A percentile compares a stretch with the other conserved stretches of the same genome.
These are phyloP conservation scores for Phalangium opilio DNA, from an alignment of 2,888 invertebrate species.

Conservation along the genomic window DNA sequence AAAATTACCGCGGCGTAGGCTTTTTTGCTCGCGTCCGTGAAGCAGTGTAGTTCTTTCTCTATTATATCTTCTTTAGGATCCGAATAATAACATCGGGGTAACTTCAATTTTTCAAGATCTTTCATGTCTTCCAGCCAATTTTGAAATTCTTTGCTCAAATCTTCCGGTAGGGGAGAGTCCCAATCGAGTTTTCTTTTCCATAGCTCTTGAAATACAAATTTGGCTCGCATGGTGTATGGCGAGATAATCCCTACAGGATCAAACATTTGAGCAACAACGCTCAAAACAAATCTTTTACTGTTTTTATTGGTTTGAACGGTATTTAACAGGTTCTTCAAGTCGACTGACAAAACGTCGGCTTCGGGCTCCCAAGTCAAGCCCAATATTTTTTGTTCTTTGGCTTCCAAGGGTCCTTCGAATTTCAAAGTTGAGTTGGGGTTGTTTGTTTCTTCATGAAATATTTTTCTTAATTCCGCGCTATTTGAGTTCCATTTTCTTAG, in stretches of 20 bases:
- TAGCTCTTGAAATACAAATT: neutral
- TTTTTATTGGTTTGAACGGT: too few species aligned
- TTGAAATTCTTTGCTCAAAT: too few species aligned
- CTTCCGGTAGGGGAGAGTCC: neutral
- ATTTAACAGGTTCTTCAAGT: too few species aligned
- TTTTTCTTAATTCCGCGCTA: neutral
- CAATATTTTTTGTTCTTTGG: neutral
- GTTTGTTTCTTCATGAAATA: neutral
- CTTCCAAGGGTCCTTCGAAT: neutral
- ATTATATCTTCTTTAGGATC: too few species aligned
- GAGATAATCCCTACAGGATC: neutral
- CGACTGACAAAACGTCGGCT: too few species aligned
- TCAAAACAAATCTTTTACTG: neutral
- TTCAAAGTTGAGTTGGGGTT: neutral
- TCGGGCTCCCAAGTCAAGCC: too few species aligned
- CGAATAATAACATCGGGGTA: too few species aligned
- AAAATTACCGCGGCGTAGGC: too few species aligned
- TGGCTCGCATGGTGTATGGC: neutral
- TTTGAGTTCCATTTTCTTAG: constrained; percentile 1
- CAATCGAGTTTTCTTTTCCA: neutral
- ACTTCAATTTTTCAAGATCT: too few species aligned
- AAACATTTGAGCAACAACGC: neutral
- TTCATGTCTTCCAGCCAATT: too few species aligned
- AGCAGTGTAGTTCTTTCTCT: too few species aligned
- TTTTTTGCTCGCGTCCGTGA: too few species aligned